Base-by-base conservation (phyloP, 2,888 invertebrate genomes). In the Microctonus aethiopoides region DNA sequence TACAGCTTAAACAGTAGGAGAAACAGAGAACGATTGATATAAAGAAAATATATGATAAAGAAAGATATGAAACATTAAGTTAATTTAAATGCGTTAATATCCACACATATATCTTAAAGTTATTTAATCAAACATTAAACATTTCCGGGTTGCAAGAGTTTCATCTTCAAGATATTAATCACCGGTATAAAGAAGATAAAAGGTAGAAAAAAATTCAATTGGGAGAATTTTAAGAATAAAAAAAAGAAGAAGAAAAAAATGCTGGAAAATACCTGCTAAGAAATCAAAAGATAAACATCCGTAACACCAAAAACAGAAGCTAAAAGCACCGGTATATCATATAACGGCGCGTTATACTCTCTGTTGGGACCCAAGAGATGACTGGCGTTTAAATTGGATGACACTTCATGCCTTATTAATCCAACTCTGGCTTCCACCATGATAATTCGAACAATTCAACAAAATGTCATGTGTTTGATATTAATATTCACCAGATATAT, bases 281-380 rank as follows among this genome's bases (percentile, higher is more conserved):
- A 22, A 26, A 34, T 36, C n/a, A n/a, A n/a, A n/a, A n/a, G 26
- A 56, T 56, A 56, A 78, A 80, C 78, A 79, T 78, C 76, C 80
- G 77, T 79, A 77, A 80, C 77, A 75, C 77, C 77, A 75, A 83
- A 82, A 81, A 83, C 83, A 83, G 83, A 80, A 83, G 83, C 82
- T 74, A 73, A 29, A 29, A 72, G 73, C 76, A 78, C 77, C 77
- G 78, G 75, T 79, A 78, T 74, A 73, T 79, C 77, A 77, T 81
- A 80, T 81, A 80, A 81, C 80, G 79, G 76, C 77, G 36, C 41
- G n/a, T n/a, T n/a, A n/a, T n/a, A 62, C 51, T 52, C 51, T 32
- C 22, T 46, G 16, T 64, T 52, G n/a, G 16, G 26, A 54, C 29
- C 34, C 51, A 24, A 20, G 13, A 41, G 51, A 22, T 66, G 52